Conservation (phyloP, 2,113 vertebrate species). For the Ascaphus truei region DNA sequence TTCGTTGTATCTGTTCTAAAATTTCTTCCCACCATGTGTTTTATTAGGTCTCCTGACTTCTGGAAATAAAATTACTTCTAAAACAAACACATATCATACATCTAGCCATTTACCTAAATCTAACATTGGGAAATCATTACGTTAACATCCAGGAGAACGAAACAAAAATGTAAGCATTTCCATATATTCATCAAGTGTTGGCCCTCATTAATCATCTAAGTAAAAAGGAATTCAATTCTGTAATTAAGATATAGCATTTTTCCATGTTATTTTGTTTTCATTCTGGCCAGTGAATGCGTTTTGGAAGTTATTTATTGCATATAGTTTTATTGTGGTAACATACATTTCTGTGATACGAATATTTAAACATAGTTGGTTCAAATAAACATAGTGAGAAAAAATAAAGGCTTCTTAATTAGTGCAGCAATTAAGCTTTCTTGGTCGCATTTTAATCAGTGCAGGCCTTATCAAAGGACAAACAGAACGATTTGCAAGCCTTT, state of each 20-base stretch:
- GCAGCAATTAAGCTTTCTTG: slow-evolving; percentile 81
- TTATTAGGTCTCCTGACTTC: too few species aligned
- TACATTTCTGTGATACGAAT: slow-evolving; percentile 21
- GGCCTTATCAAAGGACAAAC: slow-evolving; percentile 84
- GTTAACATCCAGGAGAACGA: too few species aligned
- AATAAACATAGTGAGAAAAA: slow-evolving; percentile 78
- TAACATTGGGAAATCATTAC: too few species aligned
- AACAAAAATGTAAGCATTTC: neutral
- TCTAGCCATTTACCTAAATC: too few species aligned
- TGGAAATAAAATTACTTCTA: too few species aligned
- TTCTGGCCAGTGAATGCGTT: neutral
- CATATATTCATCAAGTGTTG: neutral
- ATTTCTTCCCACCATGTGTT: too few species aligned
- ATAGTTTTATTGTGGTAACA: slow-evolving; percentile 3
- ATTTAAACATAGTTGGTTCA: slow-evolving; percentile 53
- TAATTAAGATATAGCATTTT: slow-evolving; percentile 3
- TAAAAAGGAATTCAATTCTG: slow-evolving; percentile 17
- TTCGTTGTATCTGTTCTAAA: too few species aligned
- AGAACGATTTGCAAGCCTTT: slow-evolving; percentile 81
- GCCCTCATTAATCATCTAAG: slow-evolving; percentile 1
- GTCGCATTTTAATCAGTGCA: slow-evolving; percentile 80
- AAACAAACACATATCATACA: too few species aligned
- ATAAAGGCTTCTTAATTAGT: slow-evolving; percentile 85
- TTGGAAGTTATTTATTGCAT: slow-evolving; percentile 10
- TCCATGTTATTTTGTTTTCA: too few species aligned